phyloP scores from a whole-genome alignment of 2,797 vertebrate species.

The Gymnoscopelus microlampas region DNA sequence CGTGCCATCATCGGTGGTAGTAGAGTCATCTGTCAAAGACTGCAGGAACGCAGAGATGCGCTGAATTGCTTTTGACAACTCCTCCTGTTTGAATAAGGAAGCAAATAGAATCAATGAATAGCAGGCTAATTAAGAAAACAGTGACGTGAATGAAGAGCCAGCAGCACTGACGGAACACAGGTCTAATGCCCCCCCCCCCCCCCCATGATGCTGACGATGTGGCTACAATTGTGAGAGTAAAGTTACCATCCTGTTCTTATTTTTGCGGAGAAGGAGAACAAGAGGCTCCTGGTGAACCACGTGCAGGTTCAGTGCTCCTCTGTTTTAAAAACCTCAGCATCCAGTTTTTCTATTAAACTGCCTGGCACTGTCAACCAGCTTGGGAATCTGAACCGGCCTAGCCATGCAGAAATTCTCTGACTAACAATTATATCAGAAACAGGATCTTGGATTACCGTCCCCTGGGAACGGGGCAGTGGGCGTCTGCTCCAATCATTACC shows the following conservation, averaged over 20 bases:
- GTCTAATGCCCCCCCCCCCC: conserved; percentile 3
- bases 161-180: conserved; percentile 10
- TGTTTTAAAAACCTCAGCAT: conserved; percentile 86
- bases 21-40: conserved; percentile 84
- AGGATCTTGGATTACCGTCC: conserved; percentile 88
- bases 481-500: conserved; percentile 88
- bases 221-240: conserved; percentile 48
- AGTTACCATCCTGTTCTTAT: conserved; percentile 68
- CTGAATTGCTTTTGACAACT: conserved; percentile 86
- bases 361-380: conserved; percentile 88
- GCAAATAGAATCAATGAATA: conserved; percentile 84
- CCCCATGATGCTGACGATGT: conserved; percentile 27
- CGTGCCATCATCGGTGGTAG: conserved; percentile 67
- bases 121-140: conserved; percentile 85
- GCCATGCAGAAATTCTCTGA: conserved; percentile 90
- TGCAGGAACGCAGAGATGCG: conserved; percentile 84
- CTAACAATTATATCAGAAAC: conserved; percentile 93
- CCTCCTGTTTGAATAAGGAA: conserved; percentile 87
- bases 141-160: conserved; percentile 35
- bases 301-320: conserved; percentile 83
- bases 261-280: conserved; percentile 70
- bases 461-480: conserved; percentile 83
- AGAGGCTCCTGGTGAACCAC: conserved; percentile 81
- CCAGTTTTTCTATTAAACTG: conserved; percentile 90
- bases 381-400: conserved; percentile 86